These are phyloP conservation scores for Pantherophis guttatus DNA, from an alignment of 2,113 vertebrate genomes.

Conservation along the genomic window DNA sequence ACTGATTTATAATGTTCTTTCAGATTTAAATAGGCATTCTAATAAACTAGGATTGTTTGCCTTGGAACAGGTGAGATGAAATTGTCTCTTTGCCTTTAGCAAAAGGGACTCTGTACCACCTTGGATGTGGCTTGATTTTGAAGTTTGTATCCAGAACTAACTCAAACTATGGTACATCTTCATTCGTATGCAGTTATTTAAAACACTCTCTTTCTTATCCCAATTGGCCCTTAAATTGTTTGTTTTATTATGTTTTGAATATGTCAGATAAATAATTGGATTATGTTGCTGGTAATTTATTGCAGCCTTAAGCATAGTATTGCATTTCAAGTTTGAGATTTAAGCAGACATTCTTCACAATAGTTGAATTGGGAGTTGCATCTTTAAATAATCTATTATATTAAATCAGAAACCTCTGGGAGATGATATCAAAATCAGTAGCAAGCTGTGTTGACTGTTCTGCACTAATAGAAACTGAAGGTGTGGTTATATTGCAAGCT, in stretches of 20 bases:
- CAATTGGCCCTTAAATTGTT: slow-evolving; percentile 40
- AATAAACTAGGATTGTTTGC: slow-evolving; percentile 27
- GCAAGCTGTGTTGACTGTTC: neutral
- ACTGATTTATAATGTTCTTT: slow-evolving; percentile 15
- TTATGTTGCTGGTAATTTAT: slow-evolving; percentile 32
- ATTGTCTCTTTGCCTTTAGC: slow-evolving; percentile 4
- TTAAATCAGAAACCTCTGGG: neutral
- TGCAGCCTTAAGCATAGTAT: slow-evolving; percentile 32
- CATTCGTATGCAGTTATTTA: slow-evolving; percentile 28
- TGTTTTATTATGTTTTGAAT: slow-evolving; percentile 27
- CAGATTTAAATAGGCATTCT: slow-evolving; percentile 38
- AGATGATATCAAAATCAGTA: neutral
- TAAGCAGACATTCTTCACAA: slow-evolving; percentile 2
- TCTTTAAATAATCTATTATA: slow-evolving; percentile 1
- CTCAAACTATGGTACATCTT: slow-evolving; percentile 16
- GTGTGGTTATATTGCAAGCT: neutral
- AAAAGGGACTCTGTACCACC: slow-evolving; percentile 7
- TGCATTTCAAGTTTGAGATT: slow-evolving; percentile 15
- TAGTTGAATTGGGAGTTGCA: neutral
- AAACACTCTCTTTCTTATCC: slow-evolving; percentile 31
- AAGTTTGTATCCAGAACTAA: slow-evolving; percentile 34
- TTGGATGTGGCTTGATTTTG: slow-evolving; percentile 13
- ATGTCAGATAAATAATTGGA: slow-evolving; percentile 25
- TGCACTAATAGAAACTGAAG: neutral
- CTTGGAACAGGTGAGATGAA: neutral